A percentile compares a stretch with the other conserved stretches of the same genome.
phyloP scores from a whole-genome alignment of 2,797 vertebrate genomes.

The Enoplosus armatus region DNA sequence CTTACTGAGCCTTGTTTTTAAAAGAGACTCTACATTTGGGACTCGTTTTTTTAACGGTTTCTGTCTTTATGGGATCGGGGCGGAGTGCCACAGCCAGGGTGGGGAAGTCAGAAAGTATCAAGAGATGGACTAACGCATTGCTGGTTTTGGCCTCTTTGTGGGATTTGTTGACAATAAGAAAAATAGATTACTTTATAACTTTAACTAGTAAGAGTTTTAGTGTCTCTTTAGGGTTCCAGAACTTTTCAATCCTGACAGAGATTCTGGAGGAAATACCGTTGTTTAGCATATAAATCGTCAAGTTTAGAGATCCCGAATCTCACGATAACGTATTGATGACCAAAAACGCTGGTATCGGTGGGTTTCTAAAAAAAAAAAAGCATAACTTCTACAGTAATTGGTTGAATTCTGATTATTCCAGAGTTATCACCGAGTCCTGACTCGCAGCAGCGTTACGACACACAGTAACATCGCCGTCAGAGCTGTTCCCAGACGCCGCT shows the following conservation, averaged over 20 bases:
- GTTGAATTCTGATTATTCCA: too few relatives aligned
- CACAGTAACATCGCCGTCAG: constrained; percentile 23
- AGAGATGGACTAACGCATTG: not conserved
- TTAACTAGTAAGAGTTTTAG: too few relatives aligned
- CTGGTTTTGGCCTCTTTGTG: not conserved
- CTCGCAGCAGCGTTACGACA: constrained; percentile 35
- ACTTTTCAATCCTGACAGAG: not conserved
- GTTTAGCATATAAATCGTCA: not conserved
- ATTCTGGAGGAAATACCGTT: not conserved
- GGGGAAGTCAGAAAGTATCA: not conserved
- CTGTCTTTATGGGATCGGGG: not conserved
- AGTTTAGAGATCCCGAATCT: not conserved
- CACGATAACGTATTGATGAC: not conserved
- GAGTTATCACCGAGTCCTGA: constrained; percentile 3
- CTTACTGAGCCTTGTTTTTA: not conserved
- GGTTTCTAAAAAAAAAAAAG: not conserved
- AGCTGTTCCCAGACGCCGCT: constrained; percentile 46
- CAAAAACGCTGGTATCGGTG: not conserved
- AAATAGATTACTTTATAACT: too few relatives aligned
- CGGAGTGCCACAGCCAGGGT: not conserved
- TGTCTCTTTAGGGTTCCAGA: not conserved
- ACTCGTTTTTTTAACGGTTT: not conserved
- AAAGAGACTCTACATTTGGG: not conserved
- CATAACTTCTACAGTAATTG: not conserved
- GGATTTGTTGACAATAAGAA: not conserved